Conservation (phyloP, 2,888 invertebrate species). For the Xylocampa areola region DNA sequence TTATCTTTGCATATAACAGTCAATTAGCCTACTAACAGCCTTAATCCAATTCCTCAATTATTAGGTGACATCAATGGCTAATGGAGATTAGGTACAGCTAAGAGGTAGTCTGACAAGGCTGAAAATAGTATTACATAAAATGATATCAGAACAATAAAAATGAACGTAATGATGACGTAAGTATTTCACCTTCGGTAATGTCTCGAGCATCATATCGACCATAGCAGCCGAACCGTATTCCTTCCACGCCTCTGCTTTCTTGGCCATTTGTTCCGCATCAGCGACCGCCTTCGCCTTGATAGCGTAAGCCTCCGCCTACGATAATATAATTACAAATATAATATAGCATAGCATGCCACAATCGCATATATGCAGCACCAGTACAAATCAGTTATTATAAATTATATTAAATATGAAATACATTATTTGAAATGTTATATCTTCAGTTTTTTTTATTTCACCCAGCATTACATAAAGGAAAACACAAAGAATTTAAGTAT, state of each 20-base stretch:
- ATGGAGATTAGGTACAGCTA: background rate
- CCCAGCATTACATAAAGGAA: background rate
- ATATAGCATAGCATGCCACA: slow-evolving; percentile 25
- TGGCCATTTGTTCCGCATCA: slow-evolving; percentile 98
- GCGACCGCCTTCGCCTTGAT: slow-evolving; percentile 98
- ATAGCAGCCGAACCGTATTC: slow-evolving; percentile 98
- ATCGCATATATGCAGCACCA: slow-evolving; percentile 17
- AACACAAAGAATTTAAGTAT: background rate
- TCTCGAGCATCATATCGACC: slow-evolving; percentile 98
- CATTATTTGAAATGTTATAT: background rate
- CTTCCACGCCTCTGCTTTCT: slow-evolving; percentile 99
- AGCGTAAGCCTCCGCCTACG: slow-evolving; percentile 95
- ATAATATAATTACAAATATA: slow-evolving; percentile 28
- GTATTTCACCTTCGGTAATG: slow-evolving; percentile 95
- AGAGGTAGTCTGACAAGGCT: background rate
- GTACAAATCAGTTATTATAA: slow-evolving; percentile 19
- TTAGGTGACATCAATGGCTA: background rate
- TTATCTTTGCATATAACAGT: too few species aligned
- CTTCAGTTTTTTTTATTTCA: background rate
- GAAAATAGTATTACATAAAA: background rate
- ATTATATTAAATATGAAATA: background rate
- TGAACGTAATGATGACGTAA: background rate
- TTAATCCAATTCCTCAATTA: background rate
- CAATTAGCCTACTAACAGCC: background rate
- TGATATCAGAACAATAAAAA: slow-evolving; percentile 8